A percentile compares a stretch with the other conserved stretches of the same genome.
phyloP scores from a whole-genome alignment of 1,140 invertebrate genomes.

The Neodiprion lecontei region DNA sequence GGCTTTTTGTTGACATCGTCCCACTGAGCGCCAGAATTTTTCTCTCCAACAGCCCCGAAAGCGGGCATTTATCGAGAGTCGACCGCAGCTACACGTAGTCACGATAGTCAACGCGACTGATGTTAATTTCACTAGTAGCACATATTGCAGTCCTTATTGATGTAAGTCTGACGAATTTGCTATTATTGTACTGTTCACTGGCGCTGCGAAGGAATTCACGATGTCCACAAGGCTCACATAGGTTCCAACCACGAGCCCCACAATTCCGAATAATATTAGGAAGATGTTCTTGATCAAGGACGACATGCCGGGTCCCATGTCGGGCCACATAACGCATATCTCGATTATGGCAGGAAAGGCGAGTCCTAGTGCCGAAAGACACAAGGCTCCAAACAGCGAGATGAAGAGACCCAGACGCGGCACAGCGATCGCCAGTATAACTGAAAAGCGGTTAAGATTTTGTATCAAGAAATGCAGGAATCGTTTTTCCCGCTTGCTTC shows the following conservation, averaged over 20 bases:
- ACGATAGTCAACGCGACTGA: too few species aligned
- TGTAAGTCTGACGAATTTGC: too few species aligned
- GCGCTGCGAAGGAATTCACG: slow-evolving; percentile 48
- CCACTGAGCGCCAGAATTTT: too few species aligned
- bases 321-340: slow-evolving; percentile 67
- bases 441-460: slow-evolving; percentile 60
- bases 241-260: slow-evolving; percentile 75
- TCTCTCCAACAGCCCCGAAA: too few species aligned
- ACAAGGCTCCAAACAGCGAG: slow-evolving; percentile 83
- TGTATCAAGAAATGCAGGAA: too few species aligned
- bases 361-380: slow-evolving; percentile 79
- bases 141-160: too few species aligned
- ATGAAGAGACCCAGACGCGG: slow-evolving; percentile 85
- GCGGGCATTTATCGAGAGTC: too few species aligned
- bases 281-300: slow-evolving; percentile 65
- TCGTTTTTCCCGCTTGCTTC: too few species aligned
- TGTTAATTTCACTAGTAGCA: too few species aligned
- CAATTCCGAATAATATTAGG: slow-evolving; percentile 70
- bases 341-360: slow-evolving; percentile 87
- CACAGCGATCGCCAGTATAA: slow-evolving; percentile 74
- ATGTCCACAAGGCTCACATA: slow-evolving; percentile 73
- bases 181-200: too few species aligned
- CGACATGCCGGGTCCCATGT: slow-evolving; percentile 56
- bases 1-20: too few species aligned
- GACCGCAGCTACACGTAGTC: too few species aligned